Conservation (phyloP, 2,888 invertebrate species). For the Drosophila phalerata region DNA sequence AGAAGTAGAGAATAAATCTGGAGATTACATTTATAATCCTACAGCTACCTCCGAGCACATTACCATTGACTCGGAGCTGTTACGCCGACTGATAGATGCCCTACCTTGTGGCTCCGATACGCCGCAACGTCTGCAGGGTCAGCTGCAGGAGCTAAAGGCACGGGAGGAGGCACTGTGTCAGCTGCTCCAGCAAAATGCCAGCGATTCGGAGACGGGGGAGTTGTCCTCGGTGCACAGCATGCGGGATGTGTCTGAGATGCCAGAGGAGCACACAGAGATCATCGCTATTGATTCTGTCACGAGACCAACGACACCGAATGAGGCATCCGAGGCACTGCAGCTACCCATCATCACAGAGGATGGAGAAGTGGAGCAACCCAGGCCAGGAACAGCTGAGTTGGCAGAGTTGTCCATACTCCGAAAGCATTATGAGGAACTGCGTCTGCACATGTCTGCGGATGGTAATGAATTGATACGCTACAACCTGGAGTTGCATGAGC, state of each 20-base stretch:
- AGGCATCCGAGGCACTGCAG: conserved; percentile 57
- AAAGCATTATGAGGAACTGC: conserved; percentile 80
- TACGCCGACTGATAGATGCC: conserved; percentile 86
- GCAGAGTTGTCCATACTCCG: conserved; percentile 74
- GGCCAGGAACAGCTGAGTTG: conserved; percentile 46
- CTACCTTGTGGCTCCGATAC: conserved; percentile 90
- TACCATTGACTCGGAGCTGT: conserved; percentile 82
- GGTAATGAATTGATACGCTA: conserved; percentile 73
- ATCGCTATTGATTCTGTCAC: conserved; percentile 73
- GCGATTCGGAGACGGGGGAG: conserved; percentile 73
- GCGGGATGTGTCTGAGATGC: conserved; percentile 78
- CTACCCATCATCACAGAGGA: conserved; percentile 70
- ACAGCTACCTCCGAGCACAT: conserved; percentile 84
- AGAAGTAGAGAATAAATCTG: background rate
- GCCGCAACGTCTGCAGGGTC: conserved; percentile 92
- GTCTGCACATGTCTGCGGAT: conserved; percentile 76
- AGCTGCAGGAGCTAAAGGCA: conserved; percentile 86
- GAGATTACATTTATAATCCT: too few species aligned
- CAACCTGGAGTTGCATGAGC: conserved; percentile 74
- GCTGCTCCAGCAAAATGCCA: conserved; percentile 56
- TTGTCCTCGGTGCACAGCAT: conserved; percentile 77
- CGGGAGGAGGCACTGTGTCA: conserved; percentile 82
- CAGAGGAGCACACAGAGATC: conserved; percentile 45
- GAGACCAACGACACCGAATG: conserved; percentile 82
- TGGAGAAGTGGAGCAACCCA: conserved; percentile 42